These are phyloP conservation scores for Dipodomys spectabilis DNA, from an alignment of 2,113 vertebrate species.

Conservation along the genomic window DNA sequence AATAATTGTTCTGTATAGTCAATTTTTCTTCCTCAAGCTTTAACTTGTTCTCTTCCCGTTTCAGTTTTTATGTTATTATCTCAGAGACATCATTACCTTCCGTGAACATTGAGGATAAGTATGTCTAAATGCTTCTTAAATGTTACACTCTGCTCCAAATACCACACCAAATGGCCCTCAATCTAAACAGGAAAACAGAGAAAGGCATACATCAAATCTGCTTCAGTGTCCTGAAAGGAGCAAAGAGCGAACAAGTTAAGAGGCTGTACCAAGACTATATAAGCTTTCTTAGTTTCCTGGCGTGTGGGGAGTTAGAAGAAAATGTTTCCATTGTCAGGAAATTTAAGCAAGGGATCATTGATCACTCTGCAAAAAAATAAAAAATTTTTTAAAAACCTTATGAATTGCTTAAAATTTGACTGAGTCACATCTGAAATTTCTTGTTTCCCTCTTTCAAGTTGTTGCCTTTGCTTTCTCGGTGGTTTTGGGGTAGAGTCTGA, in stretches of 20 bases:
- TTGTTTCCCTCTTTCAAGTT: neutral
- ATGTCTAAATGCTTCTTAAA: neutral
- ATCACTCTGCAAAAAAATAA: neutral
- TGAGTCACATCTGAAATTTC: neutral
- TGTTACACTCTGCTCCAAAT: neutral
- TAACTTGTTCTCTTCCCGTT: neutral
- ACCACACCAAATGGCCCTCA: neutral
- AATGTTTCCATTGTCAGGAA: neutral
- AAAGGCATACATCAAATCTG: neutral
- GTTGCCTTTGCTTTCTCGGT: neutral
- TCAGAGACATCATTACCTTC: neutral
- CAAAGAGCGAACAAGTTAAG: neutral
- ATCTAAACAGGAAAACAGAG: neutral
- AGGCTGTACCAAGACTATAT: neutral
- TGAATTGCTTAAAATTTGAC: neutral
- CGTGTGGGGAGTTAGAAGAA: neutral
- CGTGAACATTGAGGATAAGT: neutral
- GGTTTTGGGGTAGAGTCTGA: neutral
- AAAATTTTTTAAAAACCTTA: no score
- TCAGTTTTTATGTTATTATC: neutral
- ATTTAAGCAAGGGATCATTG: neutral
- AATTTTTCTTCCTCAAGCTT: neutral
- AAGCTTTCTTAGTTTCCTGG: neutral
- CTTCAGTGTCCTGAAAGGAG: neutral
- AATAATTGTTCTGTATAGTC: neutral